Conservation (phyloP, 2,888 invertebrate genomes). For the Acanthosoma haemorrhoidale region DNA sequence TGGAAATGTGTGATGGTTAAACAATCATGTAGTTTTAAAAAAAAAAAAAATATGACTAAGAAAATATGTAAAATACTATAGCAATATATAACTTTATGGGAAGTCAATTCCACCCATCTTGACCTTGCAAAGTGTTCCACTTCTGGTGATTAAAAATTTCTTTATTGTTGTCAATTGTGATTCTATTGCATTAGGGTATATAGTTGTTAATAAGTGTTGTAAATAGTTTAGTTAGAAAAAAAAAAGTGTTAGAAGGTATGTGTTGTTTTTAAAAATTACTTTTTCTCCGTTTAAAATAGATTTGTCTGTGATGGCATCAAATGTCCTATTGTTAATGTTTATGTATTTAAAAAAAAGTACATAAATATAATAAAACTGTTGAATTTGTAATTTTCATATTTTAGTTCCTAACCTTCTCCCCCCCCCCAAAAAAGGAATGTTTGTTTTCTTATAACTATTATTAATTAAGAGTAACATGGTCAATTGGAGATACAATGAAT, state of each 20-base stretch:
- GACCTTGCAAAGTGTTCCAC: constrained; percentile 29
- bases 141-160: constrained; percentile 26
- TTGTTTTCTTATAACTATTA: no score
- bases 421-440: no score
- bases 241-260: constrained; percentile 25
- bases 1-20: constrained; percentile 31
- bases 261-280: constrained; percentile 31
- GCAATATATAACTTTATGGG: constrained; percentile 28
- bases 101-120: constrained; percentile 30
- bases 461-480: no score
- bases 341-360: constrained; percentile 31
- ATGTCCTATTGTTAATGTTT: constrained; percentile 34
- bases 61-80: constrained; percentile 25
- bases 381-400: no score
- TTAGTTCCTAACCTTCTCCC: no score
- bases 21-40: constrained; percentile 30
- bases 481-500: no score
- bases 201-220: constrained; percentile 31
- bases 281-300: constrained; percentile 31
- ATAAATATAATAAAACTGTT: constrained; percentile 21
- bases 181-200: constrained; percentile 29
- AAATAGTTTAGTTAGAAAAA: constrained; percentile 30
- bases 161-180: constrained; percentile 34
- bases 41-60: no score
- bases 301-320: constrained; percentile 35